Percentiles rank a stretch among this genome's conserved stretches.
These are phyloP conservation scores for Pteronotus mesoamericanus DNA, from an alignment of 2,797 vertebrate genomes.

Conservation along the genomic window DNA sequence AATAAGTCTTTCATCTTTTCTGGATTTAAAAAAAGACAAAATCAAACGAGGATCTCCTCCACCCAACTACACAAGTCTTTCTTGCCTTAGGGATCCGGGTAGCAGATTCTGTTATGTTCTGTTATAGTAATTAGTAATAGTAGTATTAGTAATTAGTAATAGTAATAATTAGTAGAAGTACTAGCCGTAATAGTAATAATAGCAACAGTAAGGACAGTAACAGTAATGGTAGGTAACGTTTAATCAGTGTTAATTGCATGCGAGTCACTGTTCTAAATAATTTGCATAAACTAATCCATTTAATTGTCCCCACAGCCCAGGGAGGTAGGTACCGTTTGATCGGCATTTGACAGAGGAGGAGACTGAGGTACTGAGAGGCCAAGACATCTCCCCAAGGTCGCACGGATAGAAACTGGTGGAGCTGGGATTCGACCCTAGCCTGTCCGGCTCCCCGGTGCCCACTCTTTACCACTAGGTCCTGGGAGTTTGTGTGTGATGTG, in stretches of 20 bases:
- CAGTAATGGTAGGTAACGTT: fast-evolving
- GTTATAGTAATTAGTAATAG: neutral
- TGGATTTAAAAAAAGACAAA: neutral
- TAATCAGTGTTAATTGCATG: neutral
- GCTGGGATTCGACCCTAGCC: neutral
- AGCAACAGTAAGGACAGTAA: neutral
- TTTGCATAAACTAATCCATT: no score
- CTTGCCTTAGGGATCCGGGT: neutral
- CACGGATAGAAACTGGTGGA: neutral
- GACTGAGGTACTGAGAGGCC: neutral
- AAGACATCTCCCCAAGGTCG: neutral
- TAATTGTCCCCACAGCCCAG: neutral
- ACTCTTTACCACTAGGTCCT: neutral
- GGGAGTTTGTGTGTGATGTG: neutral
- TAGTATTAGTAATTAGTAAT: neutral
- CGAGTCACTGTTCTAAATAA: neutral
- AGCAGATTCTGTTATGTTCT: neutral
- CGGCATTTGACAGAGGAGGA: neutral
- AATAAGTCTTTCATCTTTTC: neutral
- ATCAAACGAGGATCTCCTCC: neutral
- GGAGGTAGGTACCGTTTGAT: fast-evolving
- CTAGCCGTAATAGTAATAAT: no score
- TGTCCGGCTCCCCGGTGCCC: neutral
- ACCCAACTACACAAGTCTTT: neutral
- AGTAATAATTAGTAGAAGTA: neutral